Conservation (phyloP, 1,140 invertebrate species). For the Drosophila melanica region DNA sequence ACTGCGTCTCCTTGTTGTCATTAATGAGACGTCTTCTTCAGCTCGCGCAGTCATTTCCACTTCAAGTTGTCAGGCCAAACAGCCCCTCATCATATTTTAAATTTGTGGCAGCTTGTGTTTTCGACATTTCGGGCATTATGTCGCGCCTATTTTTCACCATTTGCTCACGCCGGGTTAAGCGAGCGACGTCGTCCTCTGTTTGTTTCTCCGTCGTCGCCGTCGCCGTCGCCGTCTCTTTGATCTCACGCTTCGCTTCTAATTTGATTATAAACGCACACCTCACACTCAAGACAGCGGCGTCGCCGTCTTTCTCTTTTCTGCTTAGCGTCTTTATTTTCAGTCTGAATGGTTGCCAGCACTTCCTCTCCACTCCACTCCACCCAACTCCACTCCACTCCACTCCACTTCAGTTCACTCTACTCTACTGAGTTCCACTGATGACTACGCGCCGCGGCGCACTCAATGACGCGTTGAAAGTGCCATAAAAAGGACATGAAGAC, state of each 20-base stretch:
- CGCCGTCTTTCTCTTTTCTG: conserved; percentile 25
- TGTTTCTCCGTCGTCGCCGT: neutral
- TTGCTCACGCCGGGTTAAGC: conserved; percentile 15
- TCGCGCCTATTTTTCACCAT: conserved; percentile 79
- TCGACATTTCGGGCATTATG: conserved; percentile 77
- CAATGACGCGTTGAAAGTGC: conserved; percentile 82
- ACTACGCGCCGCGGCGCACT: conserved; percentile 75
- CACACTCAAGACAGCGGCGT: conserved; percentile 45
- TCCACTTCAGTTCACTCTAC: conserved; percentile 13
- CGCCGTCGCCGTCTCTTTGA: conserved; percentile 57
- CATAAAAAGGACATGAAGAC: conserved; percentile 80
- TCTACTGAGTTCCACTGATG: conserved; percentile 45
- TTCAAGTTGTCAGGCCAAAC: conserved; percentile 72
- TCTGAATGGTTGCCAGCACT: conserved; percentile 49
- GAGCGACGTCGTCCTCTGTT: neutral
- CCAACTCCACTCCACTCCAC: conserved; percentile 13
- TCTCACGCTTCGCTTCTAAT: conserved; percentile 81
- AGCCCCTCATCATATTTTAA: conserved; percentile 67
- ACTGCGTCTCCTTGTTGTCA: conserved; percentile 76
- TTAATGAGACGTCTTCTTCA: conserved; percentile 83
- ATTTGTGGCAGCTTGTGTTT: conserved; percentile 70
- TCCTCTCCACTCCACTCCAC: conserved; percentile 17
- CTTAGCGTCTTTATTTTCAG: conserved; percentile 73
- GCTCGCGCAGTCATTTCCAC: conserved; percentile 75
- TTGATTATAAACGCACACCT: conserved; percentile 79